phyloP scores from a whole-genome alignment of 2,888 invertebrate genomes.

The Parnassius glacialis region DNA sequence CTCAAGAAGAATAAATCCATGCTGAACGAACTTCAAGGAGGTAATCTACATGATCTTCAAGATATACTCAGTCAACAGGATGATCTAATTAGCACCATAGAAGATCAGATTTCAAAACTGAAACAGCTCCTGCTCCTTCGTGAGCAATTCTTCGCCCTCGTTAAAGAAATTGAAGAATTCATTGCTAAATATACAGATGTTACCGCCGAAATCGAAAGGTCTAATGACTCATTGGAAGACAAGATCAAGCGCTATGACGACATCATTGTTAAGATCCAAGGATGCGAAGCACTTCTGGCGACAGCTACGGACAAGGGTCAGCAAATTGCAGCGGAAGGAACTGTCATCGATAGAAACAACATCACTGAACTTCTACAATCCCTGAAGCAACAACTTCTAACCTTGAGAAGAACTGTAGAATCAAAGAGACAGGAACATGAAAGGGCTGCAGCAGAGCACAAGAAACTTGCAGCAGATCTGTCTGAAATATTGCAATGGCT shows the following conservation, averaged over 20 bases:
- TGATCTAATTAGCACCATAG: slow-evolving; percentile 90
- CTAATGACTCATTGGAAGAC: slow-evolving; percentile 90
- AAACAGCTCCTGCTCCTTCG: slow-evolving; percentile 89
- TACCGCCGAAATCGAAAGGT: slow-evolving; percentile 91
- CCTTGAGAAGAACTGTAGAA: slow-evolving; percentile 90
- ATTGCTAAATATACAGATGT: slow-evolving; percentile 93
- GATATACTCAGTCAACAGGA: slow-evolving; percentile 91
- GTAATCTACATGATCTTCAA: slow-evolving; percentile 89
- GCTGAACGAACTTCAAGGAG: slow-evolving; percentile 88
- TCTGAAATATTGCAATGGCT: slow-evolving; percentile 91
- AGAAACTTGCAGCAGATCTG: slow-evolving; percentile 90
- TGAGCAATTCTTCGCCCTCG: slow-evolving; percentile 92
- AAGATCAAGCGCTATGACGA: slow-evolving; percentile 94
- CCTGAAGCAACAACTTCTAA: slow-evolving; percentile 90
- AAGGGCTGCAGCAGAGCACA: slow-evolving; percentile 92
- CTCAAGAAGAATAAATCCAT: slow-evolving; percentile 89
- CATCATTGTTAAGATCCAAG: slow-evolving; percentile 92
- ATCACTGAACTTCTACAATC: slow-evolving; percentile 93
- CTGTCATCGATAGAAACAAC: slow-evolving; percentile 91
- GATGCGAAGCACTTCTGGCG: slow-evolving; percentile 92
- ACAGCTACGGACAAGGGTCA: slow-evolving; percentile 95
- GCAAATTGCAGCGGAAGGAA: slow-evolving; percentile 94
- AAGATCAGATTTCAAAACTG: slow-evolving; percentile 91
- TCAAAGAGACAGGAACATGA: slow-evolving; percentile 93
- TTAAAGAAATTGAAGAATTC: slow-evolving; percentile 93